Conservation (phyloP, 2,797 vertebrate species). For the Phataginus tricuspis region DNA sequence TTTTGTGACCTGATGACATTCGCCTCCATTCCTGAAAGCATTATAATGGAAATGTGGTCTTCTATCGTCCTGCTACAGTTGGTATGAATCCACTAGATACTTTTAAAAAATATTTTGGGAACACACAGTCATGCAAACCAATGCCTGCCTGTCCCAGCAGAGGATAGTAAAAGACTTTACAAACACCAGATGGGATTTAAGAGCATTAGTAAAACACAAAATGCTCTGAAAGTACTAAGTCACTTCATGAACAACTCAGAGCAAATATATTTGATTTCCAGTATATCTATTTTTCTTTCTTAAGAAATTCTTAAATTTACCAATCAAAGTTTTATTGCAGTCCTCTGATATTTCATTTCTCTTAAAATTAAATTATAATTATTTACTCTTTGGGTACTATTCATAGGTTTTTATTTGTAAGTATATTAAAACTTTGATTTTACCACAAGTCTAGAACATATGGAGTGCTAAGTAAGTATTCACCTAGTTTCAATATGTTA, state of each 20-base stretch:
- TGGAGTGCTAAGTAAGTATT: conserved; percentile 32
- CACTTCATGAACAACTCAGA: conserved; percentile 74
- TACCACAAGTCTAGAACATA: conserved; percentile 13
- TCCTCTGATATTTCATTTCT: conserved; percentile 60
- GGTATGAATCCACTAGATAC: conserved; percentile 79
- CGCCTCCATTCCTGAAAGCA: conserved; percentile 78
- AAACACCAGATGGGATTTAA: conserved; percentile 88
- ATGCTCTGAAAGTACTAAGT: conserved; percentile 74
- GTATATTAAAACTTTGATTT: conserved; percentile 11
- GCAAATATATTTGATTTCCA: conserved; percentile 79
- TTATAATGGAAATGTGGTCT: conserved; percentile 81
- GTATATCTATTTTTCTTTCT: conserved; percentile 74
- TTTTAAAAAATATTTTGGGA: conserved; percentile 84
- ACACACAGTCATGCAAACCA: conserved; percentile 84
- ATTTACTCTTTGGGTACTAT: conserved; percentile 3
- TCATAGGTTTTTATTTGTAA: conserved; percentile 1
- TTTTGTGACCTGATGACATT: conserved; percentile 80
- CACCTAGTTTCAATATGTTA: neutral
- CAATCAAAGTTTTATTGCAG: conserved; percentile 59
- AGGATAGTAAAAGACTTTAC: conserved; percentile 85
- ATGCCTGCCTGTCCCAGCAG: conserved; percentile 86
- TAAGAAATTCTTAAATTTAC: conserved; percentile 68
- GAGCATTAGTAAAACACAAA: conserved; percentile 83
- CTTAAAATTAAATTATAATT: conserved; percentile 58
- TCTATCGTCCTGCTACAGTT: conserved; percentile 80